Base-by-base conservation (phyloP, 2,797 vertebrate genomes). In the Hafferia zeledoni region DNA sequence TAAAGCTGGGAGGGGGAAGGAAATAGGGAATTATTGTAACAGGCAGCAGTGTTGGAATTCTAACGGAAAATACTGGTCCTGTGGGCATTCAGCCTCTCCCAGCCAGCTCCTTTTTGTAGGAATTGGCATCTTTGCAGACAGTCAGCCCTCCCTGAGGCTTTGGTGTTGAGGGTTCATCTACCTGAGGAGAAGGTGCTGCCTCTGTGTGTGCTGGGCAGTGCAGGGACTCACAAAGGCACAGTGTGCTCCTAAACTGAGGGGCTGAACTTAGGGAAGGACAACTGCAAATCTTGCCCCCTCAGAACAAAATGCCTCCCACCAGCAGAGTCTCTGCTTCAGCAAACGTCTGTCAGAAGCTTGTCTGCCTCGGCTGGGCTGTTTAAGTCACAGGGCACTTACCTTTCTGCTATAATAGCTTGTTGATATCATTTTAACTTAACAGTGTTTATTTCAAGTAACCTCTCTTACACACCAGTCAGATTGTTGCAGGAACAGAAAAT, bases 241-340 rank as follows among this genome's bases (percentile, higher is more conserved):
- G 15, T 5, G 6, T 35, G n/a, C 44, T 65, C 39, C 49, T 30
- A 8, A 56, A 17, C 33, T 56, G 37, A 19, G 28, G 46, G 15
- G 11, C 4, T 70, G 47, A n/a, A 0, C 0, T 50, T 25, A 28
- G 39, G 47, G 43, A 13, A 78, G 33, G 43, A 47, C 1, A 2
- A 33, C 6, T 33, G 7, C 13, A 22, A 35, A 39, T 11, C 4
- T 13, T 64, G 41, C 53, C 37, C 7, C n/a, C 67, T 55, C 28
- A 5, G 65, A 65, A 18, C 15, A 41, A 88, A 68, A 68, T 9
- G 35, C 27, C 9, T 74, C 31, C 59, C 17, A 33, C 20, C 31
- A 52, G 19, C 46, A 35, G 27, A 59, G 33, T 15, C 27, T 44
- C 25, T 64, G 4, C 59, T 78, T 59, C 49, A 70, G 39, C 30